phyloP scores from a whole-genome alignment of 2,888 invertebrate genomes.

The Hoplodrina blanda region DNA sequence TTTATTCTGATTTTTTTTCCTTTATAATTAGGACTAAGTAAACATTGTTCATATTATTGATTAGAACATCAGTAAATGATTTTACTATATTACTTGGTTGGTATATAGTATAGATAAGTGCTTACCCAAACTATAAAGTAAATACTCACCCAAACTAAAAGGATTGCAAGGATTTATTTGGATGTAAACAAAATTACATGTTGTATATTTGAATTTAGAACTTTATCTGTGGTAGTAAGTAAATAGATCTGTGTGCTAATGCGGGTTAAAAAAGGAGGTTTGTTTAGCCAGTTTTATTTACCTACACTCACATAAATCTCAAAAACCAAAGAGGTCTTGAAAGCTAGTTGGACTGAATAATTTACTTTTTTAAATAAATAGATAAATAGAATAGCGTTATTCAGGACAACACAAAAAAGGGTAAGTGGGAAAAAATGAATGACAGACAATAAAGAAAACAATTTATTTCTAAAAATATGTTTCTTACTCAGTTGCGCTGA shows the following conservation, averaged over 20 bases:
- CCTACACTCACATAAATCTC: background rate
- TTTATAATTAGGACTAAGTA: too few relatives aligned
- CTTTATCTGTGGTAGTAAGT: background rate
- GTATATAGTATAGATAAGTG: too few relatives aligned
- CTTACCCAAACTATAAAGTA: too few relatives aligned
- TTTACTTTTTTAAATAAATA: too few relatives aligned
- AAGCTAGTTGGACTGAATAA: background rate
- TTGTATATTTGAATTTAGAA: background rate
- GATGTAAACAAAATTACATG: background rate
- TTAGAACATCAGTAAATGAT: too few relatives aligned
- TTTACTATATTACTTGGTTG: too few relatives aligned
- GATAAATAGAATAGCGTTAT: too few relatives aligned
- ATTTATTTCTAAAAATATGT: background rate
- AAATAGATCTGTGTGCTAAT: background rate
- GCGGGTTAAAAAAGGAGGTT: background rate
- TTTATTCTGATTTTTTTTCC: too few relatives aligned
- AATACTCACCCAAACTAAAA: background rate
- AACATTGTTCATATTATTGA: too few relatives aligned
- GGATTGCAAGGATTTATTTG: slow-evolving; percentile 6
- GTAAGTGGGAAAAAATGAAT: background rate
- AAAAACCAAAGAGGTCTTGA: background rate
- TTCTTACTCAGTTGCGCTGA: background rate
- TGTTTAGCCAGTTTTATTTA: background rate
- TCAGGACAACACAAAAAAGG: too few relatives aligned
- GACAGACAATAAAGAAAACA: background rate